Base-by-base conservation (phyloP, 2,797 vertebrate genomes). In the Chaenodraco wilsoni region DNA sequence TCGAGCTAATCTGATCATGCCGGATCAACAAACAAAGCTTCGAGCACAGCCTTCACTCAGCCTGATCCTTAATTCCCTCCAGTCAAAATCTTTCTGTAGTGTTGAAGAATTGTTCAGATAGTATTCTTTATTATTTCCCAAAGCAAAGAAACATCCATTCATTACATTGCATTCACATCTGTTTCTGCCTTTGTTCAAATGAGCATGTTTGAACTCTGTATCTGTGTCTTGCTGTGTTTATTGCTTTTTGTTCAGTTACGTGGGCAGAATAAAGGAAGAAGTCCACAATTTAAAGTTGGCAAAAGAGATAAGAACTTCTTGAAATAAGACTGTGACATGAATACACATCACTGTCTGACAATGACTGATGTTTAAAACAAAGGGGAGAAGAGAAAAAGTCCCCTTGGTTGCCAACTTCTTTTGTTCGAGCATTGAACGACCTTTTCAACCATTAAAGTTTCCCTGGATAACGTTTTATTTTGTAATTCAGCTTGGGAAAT, bases 1-100 rank as follows among this genome's bases (percentile, higher is more conserved):
- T 33, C 12, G 33, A 49, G 58, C 59, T 70, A 77, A 87, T 81
- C 48, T 78, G 62, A 84, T 83, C 60, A 74, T 19, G 49, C 50
- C 65, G 76, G 44, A 64, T 67, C 56, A 76, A 68, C 31, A 57
- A 75, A 74, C 16, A 67, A 65, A 64, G 27, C 52, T 66, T 65
- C 27, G 70, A 55, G 27, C 43, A 46, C 19, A 44, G 59, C 27
- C 11, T n/a, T 71, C 66, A 72, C 65, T 50, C 44, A 45, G 33
- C 3, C 21, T 69, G 17, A 64, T 69, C 54, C 51, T 31, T 41
- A 43, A 45, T 9, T 19, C 69, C 67, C 52, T 68, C 40, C 52
- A 52, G 67, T 40, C n/a, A 17, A 12, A 15, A 31, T 57, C 13
- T 43, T 41, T 51, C 41, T 16, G 3, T 43, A 15, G 58, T 21